These are phyloP conservation scores for Himalopsyche japonica DNA, from an alignment of 2,888 invertebrate genomes.

Conservation along the genomic window DNA sequence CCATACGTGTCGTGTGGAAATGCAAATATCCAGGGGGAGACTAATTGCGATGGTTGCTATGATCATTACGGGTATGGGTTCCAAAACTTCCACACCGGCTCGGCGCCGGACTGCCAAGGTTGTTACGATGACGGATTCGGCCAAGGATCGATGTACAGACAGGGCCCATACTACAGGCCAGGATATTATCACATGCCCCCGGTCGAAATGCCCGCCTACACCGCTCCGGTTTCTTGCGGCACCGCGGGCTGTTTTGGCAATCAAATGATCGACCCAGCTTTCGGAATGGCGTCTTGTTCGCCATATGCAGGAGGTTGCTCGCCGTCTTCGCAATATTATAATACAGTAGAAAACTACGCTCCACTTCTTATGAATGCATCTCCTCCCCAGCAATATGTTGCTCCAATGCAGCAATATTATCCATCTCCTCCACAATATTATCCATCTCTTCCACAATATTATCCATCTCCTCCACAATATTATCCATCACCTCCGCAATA, in stretches of 20 bases:
- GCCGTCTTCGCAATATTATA: background rate
- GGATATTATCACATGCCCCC: slow-evolving; percentile 38
- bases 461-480: background rate
- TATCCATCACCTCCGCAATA: background rate
- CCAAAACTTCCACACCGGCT: slow-evolving; percentile 17
- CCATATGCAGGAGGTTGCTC: slow-evolving; percentile 6
- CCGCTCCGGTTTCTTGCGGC: background rate
- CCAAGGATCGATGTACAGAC: slow-evolving; percentile 45
- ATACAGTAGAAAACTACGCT: background rate
- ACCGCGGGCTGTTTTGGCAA: slow-evolving; percentile 35
- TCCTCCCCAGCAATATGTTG: background rate
- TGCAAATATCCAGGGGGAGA: background rate
- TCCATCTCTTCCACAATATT: background rate
- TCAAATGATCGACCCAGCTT: slow-evolving; percentile 36
- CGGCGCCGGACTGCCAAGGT: slow-evolving; percentile 33
- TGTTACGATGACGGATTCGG: slow-evolving; percentile 48
- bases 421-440: background rate
- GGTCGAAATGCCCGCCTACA: background rate
- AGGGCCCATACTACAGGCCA: slow-evolving; percentile 45
- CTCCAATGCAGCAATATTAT: background rate
- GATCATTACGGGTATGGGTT: slow-evolving; percentile 43
- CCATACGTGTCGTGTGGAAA: slow-evolving; percentile 45
- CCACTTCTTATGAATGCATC: background rate
- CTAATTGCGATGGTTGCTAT: slow-evolving; percentile 49
- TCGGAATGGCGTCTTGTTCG: slow-evolving; percentile 26